phyloP scores from a whole-genome alignment of 2,113 vertebrate genomes.

The Notothenia rossii region DNA sequence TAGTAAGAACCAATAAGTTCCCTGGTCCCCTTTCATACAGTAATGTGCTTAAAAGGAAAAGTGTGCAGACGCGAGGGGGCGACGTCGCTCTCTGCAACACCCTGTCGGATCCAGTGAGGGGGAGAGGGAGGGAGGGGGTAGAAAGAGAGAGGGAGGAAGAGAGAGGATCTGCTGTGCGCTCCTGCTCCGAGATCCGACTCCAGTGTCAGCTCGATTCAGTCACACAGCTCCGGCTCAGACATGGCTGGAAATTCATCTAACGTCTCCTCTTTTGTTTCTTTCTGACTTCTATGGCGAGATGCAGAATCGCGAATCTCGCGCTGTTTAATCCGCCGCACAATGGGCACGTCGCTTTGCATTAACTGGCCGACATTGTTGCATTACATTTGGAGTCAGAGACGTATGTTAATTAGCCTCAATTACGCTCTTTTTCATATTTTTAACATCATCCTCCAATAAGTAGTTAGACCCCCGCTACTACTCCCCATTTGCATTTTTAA shows the following conservation, averaged over 20 bases:
- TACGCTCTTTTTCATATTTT: constrained; percentile 69
- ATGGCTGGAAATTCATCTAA: constrained; percentile 75
- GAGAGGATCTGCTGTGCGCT: constrained; percentile 18
- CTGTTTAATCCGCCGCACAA: constrained; percentile 76
- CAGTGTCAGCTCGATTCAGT: constrained; percentile 79
- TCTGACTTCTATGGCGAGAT: constrained; percentile 73
- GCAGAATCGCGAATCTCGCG: constrained; percentile 63
- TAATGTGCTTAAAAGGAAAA: not conserved
- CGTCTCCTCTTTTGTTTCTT: constrained; percentile 76
- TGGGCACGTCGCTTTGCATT: constrained; percentile 74
- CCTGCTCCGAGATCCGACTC: constrained; percentile 49
- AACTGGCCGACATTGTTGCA: constrained; percentile 56
- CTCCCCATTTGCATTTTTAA: constrained; percentile 70
- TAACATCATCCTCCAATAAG: constrained; percentile 61
- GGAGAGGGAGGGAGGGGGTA: not conserved
- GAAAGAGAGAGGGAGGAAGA: constrained; percentile 4
- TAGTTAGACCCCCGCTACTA: constrained; percentile 49
- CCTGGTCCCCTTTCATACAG: not conserved
- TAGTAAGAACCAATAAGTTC: not conserved
- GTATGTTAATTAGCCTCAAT: constrained; percentile 72
- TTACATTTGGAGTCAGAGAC: constrained; percentile 68
- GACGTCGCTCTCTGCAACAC: constrained; percentile 76
- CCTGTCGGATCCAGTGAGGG: constrained; percentile 13
- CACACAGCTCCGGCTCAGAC: constrained; percentile 78
- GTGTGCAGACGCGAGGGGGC: constrained; percentile 75